phyloP scores from a whole-genome alignment of 2,888 invertebrate genomes.

The Neoitamus cyanurus region DNA sequence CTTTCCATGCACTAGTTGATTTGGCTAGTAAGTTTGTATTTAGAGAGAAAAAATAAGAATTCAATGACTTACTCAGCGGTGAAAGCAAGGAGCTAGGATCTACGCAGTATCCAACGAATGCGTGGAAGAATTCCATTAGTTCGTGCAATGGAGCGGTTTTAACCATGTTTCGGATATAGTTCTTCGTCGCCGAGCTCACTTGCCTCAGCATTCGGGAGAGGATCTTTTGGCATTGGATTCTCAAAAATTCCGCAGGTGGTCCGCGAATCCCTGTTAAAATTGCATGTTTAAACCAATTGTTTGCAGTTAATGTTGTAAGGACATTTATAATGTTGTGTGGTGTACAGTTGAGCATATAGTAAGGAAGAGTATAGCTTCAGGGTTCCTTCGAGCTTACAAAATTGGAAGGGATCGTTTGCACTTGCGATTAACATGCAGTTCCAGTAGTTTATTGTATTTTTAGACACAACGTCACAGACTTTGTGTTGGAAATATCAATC shows the following conservation, averaged over 20 bases:
- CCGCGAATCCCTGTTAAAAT: conserved; percentile 72
- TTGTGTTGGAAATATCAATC: no score
- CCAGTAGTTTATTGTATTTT: no score
- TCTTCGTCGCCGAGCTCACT: conserved; percentile 68
- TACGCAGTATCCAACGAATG: conserved; percentile 94
- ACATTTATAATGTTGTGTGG: neutral
- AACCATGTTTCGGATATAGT: conserved; percentile 78
- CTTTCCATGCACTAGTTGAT: conserved; percentile 38
- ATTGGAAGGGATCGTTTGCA: no score
- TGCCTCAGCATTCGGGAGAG: conserved; percentile 80
- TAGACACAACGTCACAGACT: no score
- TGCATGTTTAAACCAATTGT: neutral
- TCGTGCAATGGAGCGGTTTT: conserved; percentile 81
- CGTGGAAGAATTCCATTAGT: conserved; percentile 92
- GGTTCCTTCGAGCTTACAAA: no score
- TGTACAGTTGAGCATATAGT: no score
- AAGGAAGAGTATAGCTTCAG: no score
- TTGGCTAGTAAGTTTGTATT: conserved; percentile 18
- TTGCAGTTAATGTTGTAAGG: neutral
- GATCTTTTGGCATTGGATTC: conserved; percentile 86
- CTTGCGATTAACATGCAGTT: no score
- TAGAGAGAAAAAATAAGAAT: neutral
- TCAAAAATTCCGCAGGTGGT: conserved; percentile 89
- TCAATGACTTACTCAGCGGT: conserved; percentile 82
- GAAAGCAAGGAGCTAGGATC: conserved; percentile 88